Conservation (phyloP, 2,888 invertebrate genomes). For the Cyaniris semiargus region DNA sequence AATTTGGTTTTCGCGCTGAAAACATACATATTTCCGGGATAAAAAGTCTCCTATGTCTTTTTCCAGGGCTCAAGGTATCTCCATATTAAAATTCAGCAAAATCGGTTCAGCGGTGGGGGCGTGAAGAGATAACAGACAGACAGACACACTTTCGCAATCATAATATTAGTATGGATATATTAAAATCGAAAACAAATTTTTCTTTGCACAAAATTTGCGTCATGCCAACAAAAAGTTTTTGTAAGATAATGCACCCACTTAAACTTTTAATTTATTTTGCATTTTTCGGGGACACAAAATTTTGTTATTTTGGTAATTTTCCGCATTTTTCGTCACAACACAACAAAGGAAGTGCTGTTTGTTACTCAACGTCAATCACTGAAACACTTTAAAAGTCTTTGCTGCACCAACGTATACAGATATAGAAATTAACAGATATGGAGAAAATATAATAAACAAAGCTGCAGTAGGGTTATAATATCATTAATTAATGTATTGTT, state of each 20-base stretch:
- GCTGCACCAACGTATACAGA: not conserved
- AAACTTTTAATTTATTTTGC: slow-evolving; percentile 3
- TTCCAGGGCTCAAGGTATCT: no score
- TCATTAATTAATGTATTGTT: no score
- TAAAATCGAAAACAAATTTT: not conserved
- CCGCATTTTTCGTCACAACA: slow-evolving; percentile 2
- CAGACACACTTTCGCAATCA: no score
- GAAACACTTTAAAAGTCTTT: slow-evolving; percentile 11
- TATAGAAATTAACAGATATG: not conserved
- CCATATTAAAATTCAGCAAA: no score
- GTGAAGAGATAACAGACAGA: no score
- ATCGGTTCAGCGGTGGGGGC: no score
- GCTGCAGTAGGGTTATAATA: no score
- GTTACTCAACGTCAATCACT: slow-evolving; percentile 26
- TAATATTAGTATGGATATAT: no score
- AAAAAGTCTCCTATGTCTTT: no score
- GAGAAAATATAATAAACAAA: not conserved
- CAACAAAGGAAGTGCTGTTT: slow-evolving; percentile 20
- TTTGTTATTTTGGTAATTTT: not conserved
- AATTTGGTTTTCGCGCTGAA: no score
- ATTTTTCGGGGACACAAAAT: not conserved
- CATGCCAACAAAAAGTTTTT: not conserved
- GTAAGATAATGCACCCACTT: not conserved
- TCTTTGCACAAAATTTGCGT: not conserved
- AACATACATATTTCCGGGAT: no score